Evolutionary conservation across 2,113 vertebrate species (phyloP).

Genomic region (Pavo muticus): DNA sequence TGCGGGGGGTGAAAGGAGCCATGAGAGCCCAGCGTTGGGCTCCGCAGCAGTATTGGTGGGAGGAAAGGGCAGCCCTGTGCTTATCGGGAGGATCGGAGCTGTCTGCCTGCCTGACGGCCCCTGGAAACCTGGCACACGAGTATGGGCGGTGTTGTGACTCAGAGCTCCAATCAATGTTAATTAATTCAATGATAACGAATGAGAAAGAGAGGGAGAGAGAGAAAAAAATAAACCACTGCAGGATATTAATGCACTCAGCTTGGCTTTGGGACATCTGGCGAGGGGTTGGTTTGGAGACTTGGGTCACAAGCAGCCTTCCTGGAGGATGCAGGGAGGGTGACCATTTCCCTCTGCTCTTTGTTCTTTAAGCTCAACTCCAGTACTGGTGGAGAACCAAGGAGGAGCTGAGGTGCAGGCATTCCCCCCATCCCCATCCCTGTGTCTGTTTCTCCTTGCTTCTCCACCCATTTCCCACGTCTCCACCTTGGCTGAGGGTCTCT

Average conservation of each 20-base stretch:
- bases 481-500: background rate
- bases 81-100: rapidly evolving
- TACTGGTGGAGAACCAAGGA: background rate
- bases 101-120: background rate
- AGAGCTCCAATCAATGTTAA: constrained; percentile 62
- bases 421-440: too few relatives aligned
- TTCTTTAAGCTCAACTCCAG: rapidly evolving
- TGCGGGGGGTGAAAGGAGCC: rapidly evolving
- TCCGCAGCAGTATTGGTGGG: background rate
- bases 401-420: background rate
- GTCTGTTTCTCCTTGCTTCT: too few relatives aligned
- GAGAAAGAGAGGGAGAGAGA: background rate
- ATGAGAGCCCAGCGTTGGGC: background rate
- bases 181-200: constrained; percentile 56
- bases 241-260: constrained; percentile 21
- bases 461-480: background rate
- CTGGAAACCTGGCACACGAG: background rate
- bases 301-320: background rate
- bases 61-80: rapidly evolving
- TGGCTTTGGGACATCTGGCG: constrained; percentile 42
- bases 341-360: background rate
- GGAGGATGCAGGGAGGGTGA: background rate
- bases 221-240: background rate
- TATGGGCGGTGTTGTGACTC: constrained; percentile 30
- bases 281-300: background rate